Percentiles rank a stretch among this genome's conserved stretches.
Evolutionary conservation across 1,140 invertebrate genomes (phyloP).

Genomic region (Zaprionus taronus): DNA sequence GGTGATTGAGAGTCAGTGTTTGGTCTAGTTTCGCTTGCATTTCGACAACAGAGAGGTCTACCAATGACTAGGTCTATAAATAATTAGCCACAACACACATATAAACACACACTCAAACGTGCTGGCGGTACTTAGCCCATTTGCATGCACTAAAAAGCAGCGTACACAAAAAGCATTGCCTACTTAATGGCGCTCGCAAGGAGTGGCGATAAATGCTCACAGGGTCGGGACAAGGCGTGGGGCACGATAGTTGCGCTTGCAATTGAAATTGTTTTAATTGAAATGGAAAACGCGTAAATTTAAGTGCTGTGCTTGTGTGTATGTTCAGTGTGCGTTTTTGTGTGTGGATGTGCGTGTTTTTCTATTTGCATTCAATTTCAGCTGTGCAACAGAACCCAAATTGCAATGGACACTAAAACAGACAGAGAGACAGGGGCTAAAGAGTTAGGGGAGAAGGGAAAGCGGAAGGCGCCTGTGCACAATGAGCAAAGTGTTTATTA

Average conservation of each 20-base stretch:
- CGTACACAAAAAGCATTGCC: slow-evolving; percentile 48
- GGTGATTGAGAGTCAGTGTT: not conserved
- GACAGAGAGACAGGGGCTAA: slow-evolving; percentile 9
- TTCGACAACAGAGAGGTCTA: slow-evolving; percentile 13
- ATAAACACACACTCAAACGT: not conserved
- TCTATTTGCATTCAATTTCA: slow-evolving; percentile 81
- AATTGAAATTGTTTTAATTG: slow-evolving; percentile 76
- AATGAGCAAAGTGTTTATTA: slow-evolving; percentile 75
- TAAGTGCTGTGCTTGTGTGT: slow-evolving; percentile 63
- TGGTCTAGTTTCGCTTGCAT: slow-evolving; percentile 18
- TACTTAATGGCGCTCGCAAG: slow-evolving; percentile 68
- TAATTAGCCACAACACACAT: slow-evolving; percentile 65
- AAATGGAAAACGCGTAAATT: slow-evolving; percentile 81
- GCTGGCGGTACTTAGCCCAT: slow-evolving; percentile 35
- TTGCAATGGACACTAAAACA: slow-evolving; percentile 73
- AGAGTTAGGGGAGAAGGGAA: not conserved
- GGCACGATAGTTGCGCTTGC: not conserved
- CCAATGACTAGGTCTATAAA: slow-evolving; percentile 61
- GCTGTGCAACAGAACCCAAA: slow-evolving; percentile 73
- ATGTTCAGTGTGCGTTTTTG: slow-evolving; percentile 13
- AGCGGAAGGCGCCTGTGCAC: not conserved
- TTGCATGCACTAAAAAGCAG: slow-evolving; percentile 63
- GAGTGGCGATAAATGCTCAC: slow-evolving; percentile 58
- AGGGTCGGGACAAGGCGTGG: not conserved
- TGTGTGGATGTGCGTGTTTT: slow-evolving; percentile 57